phyloP scores from a whole-genome alignment of 2,888 invertebrate genomes.

The Ormyrus pomaceus region DNA sequence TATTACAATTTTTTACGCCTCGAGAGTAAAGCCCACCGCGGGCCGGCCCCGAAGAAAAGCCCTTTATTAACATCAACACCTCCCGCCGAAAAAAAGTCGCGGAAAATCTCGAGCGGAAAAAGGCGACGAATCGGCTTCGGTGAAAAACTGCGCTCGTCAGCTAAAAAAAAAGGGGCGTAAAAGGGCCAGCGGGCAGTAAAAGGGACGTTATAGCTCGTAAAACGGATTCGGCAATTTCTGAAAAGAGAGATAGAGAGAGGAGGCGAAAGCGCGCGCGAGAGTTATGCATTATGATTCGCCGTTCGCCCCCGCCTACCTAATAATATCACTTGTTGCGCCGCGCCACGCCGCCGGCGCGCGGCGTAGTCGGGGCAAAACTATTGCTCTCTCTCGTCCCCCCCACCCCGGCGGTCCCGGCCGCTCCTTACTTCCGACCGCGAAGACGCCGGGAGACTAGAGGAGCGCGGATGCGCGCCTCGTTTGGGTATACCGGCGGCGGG shows the following conservation, averaged over 20 bases:
- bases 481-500: neutral
- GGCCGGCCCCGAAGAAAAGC: neutral
- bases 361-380: constrained; percentile 59
- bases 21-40: neutral
- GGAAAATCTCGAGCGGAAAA: constrained; percentile 7
- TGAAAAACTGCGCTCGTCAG: constrained; percentile 10
- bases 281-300: constrained; percentile 75
- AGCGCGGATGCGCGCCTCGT: neutral
- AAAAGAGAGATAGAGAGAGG: neutral
- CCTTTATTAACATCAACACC: constrained; percentile 24
- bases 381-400: constrained; percentile 43
- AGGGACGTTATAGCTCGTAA: constrained; percentile 46
- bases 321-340: constrained; percentile 74
- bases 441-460: constrained; percentile 51
- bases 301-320: constrained; percentile 69
- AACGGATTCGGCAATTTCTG: constrained; percentile 43
- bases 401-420: no score
- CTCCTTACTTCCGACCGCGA: constrained; percentile 35
- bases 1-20: constrained; percentile 29
- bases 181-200: constrained; percentile 44
- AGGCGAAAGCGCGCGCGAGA: constrained; percentile 61
- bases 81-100: neutral
- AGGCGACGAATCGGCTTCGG: neutral
- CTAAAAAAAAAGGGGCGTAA: constrained; percentile 4
- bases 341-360: constrained; percentile 21